These are phyloP conservation scores for Hystrix cristata DNA, from an alignment of 2,113 vertebrate species.

Conservation along the genomic window DNA sequence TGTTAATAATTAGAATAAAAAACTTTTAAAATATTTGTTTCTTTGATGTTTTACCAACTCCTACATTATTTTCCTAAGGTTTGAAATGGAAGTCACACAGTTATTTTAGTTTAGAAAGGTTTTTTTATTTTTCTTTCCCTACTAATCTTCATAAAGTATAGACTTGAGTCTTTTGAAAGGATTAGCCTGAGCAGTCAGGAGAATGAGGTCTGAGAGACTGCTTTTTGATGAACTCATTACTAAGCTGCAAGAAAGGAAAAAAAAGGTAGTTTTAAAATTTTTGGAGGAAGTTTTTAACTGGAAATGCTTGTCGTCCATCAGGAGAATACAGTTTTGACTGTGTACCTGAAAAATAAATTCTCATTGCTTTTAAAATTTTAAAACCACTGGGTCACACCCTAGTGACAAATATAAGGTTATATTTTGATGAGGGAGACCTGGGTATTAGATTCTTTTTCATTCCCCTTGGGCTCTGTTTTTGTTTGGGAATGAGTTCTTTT, in stretches of 20 bases:
- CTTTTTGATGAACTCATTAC: conserved; percentile 39
- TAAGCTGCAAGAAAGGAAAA: neutral
- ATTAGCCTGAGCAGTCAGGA: conserved; percentile 15
- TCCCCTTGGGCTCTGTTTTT: conserved; percentile 41
- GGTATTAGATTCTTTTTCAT: neutral
- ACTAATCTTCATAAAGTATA: conserved; percentile 14
- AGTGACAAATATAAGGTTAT: conserved; percentile 25
- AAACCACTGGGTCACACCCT: neutral
- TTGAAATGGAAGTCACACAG: conserved; percentile 22
- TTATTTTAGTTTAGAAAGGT: conserved; percentile 43
- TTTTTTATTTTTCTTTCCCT: neutral
- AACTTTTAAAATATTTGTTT: neutral
- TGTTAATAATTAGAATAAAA: neutral
- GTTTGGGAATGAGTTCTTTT: conserved; percentile 16
- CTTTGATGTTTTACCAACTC: neutral
- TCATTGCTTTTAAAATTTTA: conserved; percentile 58
- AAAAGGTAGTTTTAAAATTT: conserved; percentile 26
- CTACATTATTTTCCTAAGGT: conserved; percentile 49
- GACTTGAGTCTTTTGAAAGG: conserved; percentile 6
- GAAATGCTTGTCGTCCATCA: conserved; percentile 23
- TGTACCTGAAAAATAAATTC: conserved; percentile 41
- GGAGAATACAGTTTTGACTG: conserved; percentile 20
- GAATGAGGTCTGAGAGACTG: conserved; percentile 21
- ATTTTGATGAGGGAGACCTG: conserved; percentile 16
- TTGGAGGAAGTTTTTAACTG: conserved; percentile 40